Conservation (phyloP, 2,888 invertebrate genomes). For the Norana najaformis region DNA sequence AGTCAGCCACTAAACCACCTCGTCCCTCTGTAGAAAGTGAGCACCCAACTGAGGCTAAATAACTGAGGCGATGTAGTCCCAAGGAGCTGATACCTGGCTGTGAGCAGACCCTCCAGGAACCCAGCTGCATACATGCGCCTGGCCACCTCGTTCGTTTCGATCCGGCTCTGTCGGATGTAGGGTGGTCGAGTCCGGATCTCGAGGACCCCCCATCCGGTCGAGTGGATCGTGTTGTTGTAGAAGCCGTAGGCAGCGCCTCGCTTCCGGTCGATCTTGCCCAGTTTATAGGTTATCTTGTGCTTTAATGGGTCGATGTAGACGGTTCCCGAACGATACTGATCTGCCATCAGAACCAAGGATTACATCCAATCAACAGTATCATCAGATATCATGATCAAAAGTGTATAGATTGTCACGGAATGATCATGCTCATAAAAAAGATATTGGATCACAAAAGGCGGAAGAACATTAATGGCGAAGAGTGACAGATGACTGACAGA, state of each 20-base stretch:
- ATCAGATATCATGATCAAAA: no score
- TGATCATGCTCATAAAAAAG: no score
- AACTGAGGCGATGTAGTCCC: no score
- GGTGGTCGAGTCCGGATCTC: slow-evolving; percentile 53
- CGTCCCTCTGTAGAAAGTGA: no score
- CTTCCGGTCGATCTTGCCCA: slow-evolving; percentile 34
- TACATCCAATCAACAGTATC: no score
- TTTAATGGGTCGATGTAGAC: not conserved
- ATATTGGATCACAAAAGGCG: no score
- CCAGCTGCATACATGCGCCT: slow-evolving; percentile 58
- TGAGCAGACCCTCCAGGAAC: slow-evolving; percentile 54
- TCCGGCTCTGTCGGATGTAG: slow-evolving; percentile 42
- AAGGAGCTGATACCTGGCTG: slow-evolving; percentile 55
- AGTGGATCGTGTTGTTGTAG: slow-evolving; percentile 52
- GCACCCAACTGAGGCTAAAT: no score
- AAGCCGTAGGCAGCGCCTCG: slow-evolving; percentile 50
- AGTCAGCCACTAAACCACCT: no score
- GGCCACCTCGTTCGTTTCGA: slow-evolving; percentile 45
- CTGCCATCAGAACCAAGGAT: not conserved
- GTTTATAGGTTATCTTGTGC: not conserved
- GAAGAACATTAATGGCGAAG: no score
- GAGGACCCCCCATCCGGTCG: slow-evolving; percentile 58
- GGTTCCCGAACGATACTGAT: not conserved
- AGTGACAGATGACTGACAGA: no score
- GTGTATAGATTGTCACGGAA: no score